These are phyloP conservation scores for Microcaecilia unicolor DNA, from an alignment of 2,797 vertebrate species.

Conservation along the genomic window DNA sequence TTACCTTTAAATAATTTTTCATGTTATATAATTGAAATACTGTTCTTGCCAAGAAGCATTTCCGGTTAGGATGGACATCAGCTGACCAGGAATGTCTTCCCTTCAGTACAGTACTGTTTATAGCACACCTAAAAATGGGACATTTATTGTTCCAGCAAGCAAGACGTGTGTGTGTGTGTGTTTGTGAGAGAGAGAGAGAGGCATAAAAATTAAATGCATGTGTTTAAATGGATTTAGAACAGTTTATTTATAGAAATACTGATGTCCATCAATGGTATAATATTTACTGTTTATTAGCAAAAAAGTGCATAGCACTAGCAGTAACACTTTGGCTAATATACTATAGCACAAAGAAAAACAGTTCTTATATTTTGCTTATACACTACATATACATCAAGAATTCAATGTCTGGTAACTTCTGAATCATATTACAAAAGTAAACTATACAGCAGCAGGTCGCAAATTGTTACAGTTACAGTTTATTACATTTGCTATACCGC, in stretches of 20 bases:
- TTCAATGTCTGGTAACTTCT: slow-evolving; percentile 7
- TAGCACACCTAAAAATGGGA: too few relatives aligned
- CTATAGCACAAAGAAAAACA: slow-evolving; percentile 11
- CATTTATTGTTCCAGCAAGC: background rate
- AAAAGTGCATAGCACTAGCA: slow-evolving; percentile 22
- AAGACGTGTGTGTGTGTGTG: too few relatives aligned
- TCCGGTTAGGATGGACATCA: too few relatives aligned
- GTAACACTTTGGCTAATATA: slow-evolving; percentile 9
- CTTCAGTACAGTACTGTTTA: too few relatives aligned
- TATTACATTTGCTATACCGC: too few relatives aligned
- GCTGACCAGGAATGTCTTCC: too few relatives aligned
- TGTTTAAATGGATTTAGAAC: slow-evolving; percentile 3
- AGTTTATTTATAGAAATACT: slow-evolving; percentile 30
- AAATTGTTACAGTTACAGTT: too few relatives aligned
- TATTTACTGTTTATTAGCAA: slow-evolving; percentile 5
- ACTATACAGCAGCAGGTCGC: too few relatives aligned
- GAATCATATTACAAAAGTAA: background rate
- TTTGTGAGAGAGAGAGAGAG: background rate
- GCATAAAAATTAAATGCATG: background rate
- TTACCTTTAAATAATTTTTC: too few relatives aligned
- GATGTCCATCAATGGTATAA: background rate
- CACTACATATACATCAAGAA: background rate
- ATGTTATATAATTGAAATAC: too few relatives aligned
- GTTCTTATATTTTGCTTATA: background rate
- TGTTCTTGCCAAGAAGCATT: too few relatives aligned